Evolutionary conservation across 1,140 invertebrate species (phyloP).

Genomic region (Holcopasites calliopsidis): DNA sequence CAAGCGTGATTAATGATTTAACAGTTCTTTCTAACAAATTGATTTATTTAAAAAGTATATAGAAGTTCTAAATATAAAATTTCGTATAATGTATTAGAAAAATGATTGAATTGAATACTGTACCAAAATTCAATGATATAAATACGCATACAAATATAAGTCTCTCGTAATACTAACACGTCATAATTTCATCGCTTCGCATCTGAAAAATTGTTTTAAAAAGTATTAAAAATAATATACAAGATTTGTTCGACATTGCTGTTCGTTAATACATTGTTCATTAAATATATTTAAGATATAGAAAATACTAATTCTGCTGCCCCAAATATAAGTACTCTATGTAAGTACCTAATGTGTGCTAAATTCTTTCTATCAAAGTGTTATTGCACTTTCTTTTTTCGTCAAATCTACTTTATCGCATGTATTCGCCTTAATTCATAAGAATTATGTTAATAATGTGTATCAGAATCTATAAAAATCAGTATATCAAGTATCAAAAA

Average conservation of each 20-base stretch:
- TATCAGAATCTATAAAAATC: constrained; percentile 13
- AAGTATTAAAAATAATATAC: constrained; percentile 23
- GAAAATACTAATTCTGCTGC: constrained; percentile 37
- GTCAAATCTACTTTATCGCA: constrained; percentile 35
- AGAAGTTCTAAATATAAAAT: constrained; percentile 62
- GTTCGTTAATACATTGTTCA: constrained; percentile 7
- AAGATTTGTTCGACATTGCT: constrained; percentile 1
- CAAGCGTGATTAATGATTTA: not conserved
- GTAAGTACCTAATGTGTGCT: constrained; percentile 44
- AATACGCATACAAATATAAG: constrained; percentile 14
- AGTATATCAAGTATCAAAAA: constrained; percentile 8
- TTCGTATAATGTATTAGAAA: constrained; percentile 19
- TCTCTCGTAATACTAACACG: not conserved
- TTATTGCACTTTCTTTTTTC: constrained; percentile 36
- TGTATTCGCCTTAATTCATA: constrained; percentile 10
- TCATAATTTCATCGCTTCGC: not conserved
- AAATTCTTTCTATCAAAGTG: constrained; percentile 25
- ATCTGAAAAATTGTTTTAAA: constrained; percentile 20
- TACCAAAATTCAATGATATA: constrained; percentile 17
- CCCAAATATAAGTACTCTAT: constrained; percentile 44
- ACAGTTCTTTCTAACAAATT: constrained; percentile 54
- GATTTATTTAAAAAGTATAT: constrained; percentile 71
- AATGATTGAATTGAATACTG: not conserved
- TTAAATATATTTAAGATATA: constrained; percentile 16
- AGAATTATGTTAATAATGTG: constrained; percentile 20